Percentiles rank a stretch among this genome's conserved stretches.
phyloP scores from a whole-genome alignment of 2,797 vertebrate genomes.

The Luscinia luscinia region DNA sequence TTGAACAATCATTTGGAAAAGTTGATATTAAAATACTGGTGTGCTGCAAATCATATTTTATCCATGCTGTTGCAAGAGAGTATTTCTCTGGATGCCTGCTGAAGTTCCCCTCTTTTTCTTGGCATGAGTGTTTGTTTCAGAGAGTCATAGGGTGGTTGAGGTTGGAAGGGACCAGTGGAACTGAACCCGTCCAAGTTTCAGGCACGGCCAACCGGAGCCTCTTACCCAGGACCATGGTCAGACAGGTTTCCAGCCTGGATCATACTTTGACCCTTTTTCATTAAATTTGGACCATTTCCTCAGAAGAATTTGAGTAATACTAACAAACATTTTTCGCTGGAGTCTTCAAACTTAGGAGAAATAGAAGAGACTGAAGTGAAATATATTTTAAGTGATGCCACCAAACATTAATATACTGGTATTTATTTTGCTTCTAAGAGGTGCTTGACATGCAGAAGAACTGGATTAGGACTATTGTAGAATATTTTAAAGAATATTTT shows the following conservation, averaged over 20 bases:
- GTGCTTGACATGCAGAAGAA: constrained; percentile 18
- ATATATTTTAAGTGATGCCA: neutral
- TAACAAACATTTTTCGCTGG: neutral
- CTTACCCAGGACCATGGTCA: neutral
- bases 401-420: neutral
- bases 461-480: neutral
- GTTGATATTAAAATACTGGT: neutral
- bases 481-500: constrained; percentile 27
- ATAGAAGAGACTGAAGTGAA: neutral
- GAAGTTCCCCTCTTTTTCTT: neutral
- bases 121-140: neutral
- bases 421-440: constrained; percentile 55
- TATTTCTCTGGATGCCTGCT: neutral
- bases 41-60: neutral
- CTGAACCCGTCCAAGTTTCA: neutral
- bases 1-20: neutral
- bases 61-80: neutral
- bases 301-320: constrained; percentile 6
- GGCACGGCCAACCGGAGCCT: neutral
- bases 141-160: neutral
- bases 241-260: neutral
- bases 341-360: neutral
- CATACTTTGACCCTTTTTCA: neutral
- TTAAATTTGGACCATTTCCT: neutral
- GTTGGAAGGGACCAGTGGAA: neutral